phyloP scores from a whole-genome alignment of 2,797 vertebrate species.

The Tokudaia tokunoshimensis region DNA sequence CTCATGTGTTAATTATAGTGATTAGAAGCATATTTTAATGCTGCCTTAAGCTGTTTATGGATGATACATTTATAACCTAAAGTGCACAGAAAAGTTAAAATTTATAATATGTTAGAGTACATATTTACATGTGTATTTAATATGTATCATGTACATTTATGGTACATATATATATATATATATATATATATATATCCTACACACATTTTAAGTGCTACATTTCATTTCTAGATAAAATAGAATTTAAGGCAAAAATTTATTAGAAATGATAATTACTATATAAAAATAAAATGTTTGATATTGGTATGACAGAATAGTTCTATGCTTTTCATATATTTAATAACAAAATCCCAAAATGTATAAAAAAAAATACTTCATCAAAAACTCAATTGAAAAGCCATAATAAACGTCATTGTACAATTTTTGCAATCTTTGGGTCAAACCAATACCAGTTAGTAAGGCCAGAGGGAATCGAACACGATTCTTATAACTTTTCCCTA shows the following conservation, averaged over 20 bases:
- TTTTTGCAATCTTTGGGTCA: constrained; percentile 24
- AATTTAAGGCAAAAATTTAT: constrained; percentile 29
- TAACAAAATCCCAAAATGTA: constrained; percentile 24
- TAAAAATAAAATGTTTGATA: constrained; percentile 31
- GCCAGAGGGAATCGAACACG: background rate
- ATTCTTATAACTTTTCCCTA: background rate
- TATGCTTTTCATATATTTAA: background rate
- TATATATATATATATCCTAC: background rate
- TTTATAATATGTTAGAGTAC: background rate
- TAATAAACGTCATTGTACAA: background rate
- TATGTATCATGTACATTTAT: background rate
- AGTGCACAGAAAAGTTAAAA: constrained; percentile 7
- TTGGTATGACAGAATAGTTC: background rate
- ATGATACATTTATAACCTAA: background rate
- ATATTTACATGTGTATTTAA: background rate
- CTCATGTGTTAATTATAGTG: background rate
- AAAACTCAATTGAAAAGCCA: constrained; percentile 10
- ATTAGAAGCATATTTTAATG: background rate
- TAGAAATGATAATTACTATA: constrained; percentile 1
- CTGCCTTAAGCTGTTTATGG: background rate
- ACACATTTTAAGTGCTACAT: background rate
- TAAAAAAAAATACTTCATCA: constrained; percentile 49
- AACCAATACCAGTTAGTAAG: background rate
- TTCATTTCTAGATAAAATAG: constrained; percentile 27
- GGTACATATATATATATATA: background rate